Evolutionary conservation across 1,140 invertebrate genomes (phyloP).

Genomic region (Matsumurasca onukii): DNA sequence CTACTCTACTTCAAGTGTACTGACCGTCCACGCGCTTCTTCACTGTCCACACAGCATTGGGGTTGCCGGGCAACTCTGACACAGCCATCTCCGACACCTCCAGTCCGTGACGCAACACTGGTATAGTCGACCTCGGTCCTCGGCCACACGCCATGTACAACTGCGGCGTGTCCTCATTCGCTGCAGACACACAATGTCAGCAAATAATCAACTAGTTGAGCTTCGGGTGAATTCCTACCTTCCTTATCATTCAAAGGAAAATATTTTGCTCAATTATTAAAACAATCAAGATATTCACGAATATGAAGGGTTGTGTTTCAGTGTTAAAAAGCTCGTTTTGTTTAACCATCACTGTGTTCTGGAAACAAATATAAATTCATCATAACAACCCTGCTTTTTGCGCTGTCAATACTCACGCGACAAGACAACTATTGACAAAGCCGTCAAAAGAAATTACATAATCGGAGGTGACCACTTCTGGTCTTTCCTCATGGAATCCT

Average conservation of each 20-base stretch:
- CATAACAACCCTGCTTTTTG: background rate
- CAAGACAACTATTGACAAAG: too few relatives aligned
- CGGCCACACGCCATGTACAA: conserved; percentile 95
- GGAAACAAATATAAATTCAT: background rate
- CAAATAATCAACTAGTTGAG: too few relatives aligned
- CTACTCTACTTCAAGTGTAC: too few relatives aligned
- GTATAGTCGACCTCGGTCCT: conserved; percentile 88
- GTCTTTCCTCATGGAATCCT: too few relatives aligned
- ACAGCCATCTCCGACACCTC: conserved; percentile 99
- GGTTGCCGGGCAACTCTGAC: conserved; percentile 97
- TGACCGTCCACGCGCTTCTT: conserved; percentile 93
- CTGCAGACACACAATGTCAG: conserved; percentile 47
- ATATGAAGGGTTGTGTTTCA: too few relatives aligned
- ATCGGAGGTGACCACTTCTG: too few relatives aligned
- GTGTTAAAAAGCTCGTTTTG: conserved; percentile 9
- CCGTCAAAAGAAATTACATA: too few relatives aligned
- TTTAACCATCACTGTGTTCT: conserved; percentile 4
- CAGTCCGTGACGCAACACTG: conserved; percentile 94
- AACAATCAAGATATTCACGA: too few relatives aligned
- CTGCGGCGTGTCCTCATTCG: conserved; percentile 98
- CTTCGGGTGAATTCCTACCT: too few relatives aligned
- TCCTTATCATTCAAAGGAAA: too few relatives aligned
- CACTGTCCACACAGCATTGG: conserved; percentile 99
- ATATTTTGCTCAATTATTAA: too few relatives aligned
- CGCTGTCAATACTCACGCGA: too few relatives aligned